These are phyloP conservation scores for Lytechinus pictus DNA, from an alignment of 35 echinoderm and acorn worm species.

Conservation along the genomic window DNA sequence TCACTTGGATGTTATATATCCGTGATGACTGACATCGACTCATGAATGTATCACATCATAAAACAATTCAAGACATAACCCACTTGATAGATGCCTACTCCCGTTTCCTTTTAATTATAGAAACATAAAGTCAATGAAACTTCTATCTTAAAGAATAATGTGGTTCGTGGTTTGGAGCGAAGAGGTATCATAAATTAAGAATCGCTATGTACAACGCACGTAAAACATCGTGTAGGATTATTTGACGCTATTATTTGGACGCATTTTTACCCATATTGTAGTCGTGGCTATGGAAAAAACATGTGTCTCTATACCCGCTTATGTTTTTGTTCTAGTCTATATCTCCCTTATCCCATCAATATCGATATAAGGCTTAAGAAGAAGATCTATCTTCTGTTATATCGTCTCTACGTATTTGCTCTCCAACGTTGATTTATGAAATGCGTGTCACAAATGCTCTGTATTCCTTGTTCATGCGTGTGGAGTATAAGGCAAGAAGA, in stretches of 20 bases:
- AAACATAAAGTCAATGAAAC: neutral
- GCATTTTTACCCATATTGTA: neutral
- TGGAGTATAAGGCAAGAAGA: neutral
- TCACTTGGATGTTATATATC: too few species aligned
- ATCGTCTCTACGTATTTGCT: constrained; percentile 27
- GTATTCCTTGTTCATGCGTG: neutral
- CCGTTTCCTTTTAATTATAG: too few species aligned
- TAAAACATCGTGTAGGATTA: neutral
- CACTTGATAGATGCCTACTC: too few species aligned
- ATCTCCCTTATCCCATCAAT: constrained; percentile 9
- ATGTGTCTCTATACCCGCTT: neutral
- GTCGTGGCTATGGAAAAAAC: neutral
- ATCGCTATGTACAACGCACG: neutral
- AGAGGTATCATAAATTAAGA: neutral
- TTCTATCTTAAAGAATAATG: neutral
- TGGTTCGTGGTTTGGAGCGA: neutral
- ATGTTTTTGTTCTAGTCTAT: neutral
- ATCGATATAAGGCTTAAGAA: neutral
- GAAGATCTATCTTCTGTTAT: constrained; percentile 31
- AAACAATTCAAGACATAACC: too few species aligned
- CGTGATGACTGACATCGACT: too few species aligned
- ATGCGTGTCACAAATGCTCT: constrained; percentile 35
- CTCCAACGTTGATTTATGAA: constrained; percentile 33
- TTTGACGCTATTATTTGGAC: too few species aligned
- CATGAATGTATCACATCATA: too few species aligned